Evolutionary conservation across 2,888 invertebrate species (phyloP).

Genomic region (Bursaphelenchus okinawaensis): DNA sequence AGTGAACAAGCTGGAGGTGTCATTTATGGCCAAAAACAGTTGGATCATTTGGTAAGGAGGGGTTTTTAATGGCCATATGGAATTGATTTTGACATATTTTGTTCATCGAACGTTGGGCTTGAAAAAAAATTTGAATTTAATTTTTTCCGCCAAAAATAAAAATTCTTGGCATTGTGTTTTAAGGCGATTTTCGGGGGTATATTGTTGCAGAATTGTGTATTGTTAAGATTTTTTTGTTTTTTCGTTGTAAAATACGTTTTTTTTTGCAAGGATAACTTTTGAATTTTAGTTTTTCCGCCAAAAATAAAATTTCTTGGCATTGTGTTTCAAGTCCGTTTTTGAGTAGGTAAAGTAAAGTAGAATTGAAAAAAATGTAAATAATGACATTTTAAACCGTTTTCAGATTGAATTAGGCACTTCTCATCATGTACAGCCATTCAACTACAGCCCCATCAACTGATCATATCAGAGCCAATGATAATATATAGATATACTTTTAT

Average conservation of each 20-base stretch:
- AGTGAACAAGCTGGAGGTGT: slow-evolving; percentile 47
- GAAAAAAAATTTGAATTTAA: not conserved
- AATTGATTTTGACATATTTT: not conserved
- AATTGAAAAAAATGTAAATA: no score
- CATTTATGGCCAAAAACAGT: slow-evolving; percentile 58
- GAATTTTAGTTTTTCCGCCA: not conserved
- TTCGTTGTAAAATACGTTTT: no score
- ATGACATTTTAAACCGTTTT: not conserved
- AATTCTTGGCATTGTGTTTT: not conserved
- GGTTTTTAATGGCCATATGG: no score
- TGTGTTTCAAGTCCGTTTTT: not conserved
- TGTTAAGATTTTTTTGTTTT: no score
- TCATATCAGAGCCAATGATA: not conserved
- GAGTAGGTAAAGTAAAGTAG: no score
- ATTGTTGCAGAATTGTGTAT: no score
- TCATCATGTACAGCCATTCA: not conserved
- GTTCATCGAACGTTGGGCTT: no score
- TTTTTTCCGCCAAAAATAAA: not conserved
- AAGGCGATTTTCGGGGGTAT: not conserved
- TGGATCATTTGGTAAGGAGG: slow-evolving; percentile 68
- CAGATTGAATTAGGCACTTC: not conserved
- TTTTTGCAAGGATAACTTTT: no score
- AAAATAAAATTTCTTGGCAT: not conserved
- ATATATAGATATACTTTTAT: not conserved
- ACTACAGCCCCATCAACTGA: not conserved